phyloP scores from a whole-genome alignment of 2,113 vertebrate species.

The Otocyon megalotis region DNA sequence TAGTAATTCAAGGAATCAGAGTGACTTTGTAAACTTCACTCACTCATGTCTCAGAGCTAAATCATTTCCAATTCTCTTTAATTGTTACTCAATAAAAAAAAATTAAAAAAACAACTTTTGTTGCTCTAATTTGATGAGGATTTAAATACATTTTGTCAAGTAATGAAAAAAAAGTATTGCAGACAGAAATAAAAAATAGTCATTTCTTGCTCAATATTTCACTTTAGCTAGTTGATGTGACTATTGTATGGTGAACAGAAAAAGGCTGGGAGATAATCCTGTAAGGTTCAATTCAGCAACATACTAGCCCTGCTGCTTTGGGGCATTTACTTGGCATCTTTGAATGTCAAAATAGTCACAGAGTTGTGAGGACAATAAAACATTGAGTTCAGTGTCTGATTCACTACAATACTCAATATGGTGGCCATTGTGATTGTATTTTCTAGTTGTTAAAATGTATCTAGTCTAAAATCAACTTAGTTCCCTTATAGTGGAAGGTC shows the following conservation, averaged over 20 bases:
- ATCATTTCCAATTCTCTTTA: background rate
- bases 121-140: background rate
- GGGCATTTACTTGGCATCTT: background rate
- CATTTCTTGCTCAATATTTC: background rate
- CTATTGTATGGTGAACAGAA: rapidly evolving
- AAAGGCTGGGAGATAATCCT: background rate
- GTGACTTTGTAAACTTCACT: background rate
- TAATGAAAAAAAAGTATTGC: background rate
- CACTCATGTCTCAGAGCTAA: background rate
- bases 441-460: background rate
- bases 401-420: background rate
- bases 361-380: background rate
- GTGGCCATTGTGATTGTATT: background rate
- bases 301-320: background rate
- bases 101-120: background rate
- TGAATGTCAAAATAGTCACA: background rate
- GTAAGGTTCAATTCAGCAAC: background rate
- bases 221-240: background rate
- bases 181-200: background rate
- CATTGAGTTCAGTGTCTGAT: background rate
- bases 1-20: background rate
- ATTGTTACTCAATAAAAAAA: constrained; percentile 19
- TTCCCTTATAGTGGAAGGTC: background rate
- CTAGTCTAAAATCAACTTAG: background rate
- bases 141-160: constrained; percentile 21